Base-by-base conservation (phyloP, 2,797 vertebrate genomes). In the Microctenopoma lineatum region DNA sequence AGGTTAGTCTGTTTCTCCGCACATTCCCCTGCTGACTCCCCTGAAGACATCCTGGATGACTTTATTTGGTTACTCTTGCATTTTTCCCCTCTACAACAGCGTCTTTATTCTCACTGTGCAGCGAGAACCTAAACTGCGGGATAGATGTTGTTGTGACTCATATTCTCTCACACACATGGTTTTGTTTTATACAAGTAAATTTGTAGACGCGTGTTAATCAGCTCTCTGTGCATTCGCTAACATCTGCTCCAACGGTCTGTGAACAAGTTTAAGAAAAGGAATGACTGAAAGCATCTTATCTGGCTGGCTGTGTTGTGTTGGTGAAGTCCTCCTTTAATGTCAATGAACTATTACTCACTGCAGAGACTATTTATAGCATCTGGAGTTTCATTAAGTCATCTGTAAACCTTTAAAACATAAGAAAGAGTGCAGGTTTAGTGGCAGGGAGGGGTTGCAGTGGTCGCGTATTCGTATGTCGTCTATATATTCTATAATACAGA, bases 1-100 rank as follows among this genome's bases (percentile, higher is more conserved):
- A 91, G 96, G 96, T 97, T 87, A 90, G 96, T 89, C 54, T 54
- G 34, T 46, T 27, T 72, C 53, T 61, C 25, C 8, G 9, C 45
- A 36, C 68, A 63, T 80, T 73, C 54, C 38, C 42, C 26, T 45
- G 59, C 48, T 8, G 53, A 70, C 46, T 47, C 51, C 57, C 76
- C 63, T 59, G 36, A 63, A 61, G 50, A 77, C 56, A 63, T 81
- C 81, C 69, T 16, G 61, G 56, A 42, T 61, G 57, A 63, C 64
- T 75, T 70, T 52, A 79, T 77, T 72, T 66, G 51, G 60, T 75
- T 81, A 66, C 13, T 52, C 13, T 18, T 27, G 3, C 18, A 44
- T 67, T 63, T 14, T 70, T 57, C 2, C 52, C 29, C 53, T 13
- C 16, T 50, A 64, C 36, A 55, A 51, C 38, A 12, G 21, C 2